Evolutionary conservation across 2,113 vertebrate species (phyloP).

Genomic region (Amblyopsis rosae): DNA sequence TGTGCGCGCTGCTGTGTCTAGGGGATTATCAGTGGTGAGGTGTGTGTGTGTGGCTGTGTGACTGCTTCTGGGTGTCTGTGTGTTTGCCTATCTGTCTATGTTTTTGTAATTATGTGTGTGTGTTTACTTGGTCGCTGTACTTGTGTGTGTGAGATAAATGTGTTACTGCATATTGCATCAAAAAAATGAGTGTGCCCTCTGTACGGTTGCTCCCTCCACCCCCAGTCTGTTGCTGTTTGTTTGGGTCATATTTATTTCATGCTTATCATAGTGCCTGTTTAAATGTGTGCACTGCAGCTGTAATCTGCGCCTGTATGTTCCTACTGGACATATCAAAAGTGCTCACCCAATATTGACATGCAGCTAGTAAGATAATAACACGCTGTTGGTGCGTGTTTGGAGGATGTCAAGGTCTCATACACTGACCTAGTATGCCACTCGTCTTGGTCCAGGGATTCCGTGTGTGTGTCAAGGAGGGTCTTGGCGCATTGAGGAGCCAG

Average conservation of each 20-base stretch:
- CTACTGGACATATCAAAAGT: slow-evolving; percentile 18
- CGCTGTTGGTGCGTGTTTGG: slow-evolving; percentile 8
- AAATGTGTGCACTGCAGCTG: slow-evolving; percentile 28
- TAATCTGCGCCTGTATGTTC: slow-evolving; percentile 20
- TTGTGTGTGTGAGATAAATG: slow-evolving; percentile 54
- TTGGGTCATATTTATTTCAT: slow-evolving; percentile 38
- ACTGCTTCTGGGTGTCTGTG: slow-evolving; percentile 78
- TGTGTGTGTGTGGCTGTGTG: slow-evolving; percentile 73
- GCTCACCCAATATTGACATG: slow-evolving; percentile 35
- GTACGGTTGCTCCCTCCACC: slow-evolving; percentile 18
- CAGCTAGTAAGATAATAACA: slow-evolving; percentile 9
- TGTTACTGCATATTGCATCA: slow-evolving; percentile 57
- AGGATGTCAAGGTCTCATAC: slow-evolving; percentile 2
- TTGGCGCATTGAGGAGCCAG: slow-evolving; percentile 71
- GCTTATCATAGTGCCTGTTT: slow-evolving; percentile 37
- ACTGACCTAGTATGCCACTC: slow-evolving; percentile 8
- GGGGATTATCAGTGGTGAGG: slow-evolving; percentile 80
- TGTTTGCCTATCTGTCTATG: slow-evolving; percentile 77
- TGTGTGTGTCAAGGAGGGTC: slow-evolving; percentile 79
- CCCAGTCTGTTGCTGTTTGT: slow-evolving; percentile 29
- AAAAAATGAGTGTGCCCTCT: slow-evolving; percentile 53
- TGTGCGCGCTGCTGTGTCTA: slow-evolving; percentile 58
- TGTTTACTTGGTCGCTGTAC: slow-evolving; percentile 70
- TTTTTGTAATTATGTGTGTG: slow-evolving; percentile 79
- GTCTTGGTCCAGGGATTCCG: slow-evolving; percentile 31